Base-by-base conservation (phyloP, 2,113 vertebrate genomes). In the Datnioides undecimradiatus region DNA sequence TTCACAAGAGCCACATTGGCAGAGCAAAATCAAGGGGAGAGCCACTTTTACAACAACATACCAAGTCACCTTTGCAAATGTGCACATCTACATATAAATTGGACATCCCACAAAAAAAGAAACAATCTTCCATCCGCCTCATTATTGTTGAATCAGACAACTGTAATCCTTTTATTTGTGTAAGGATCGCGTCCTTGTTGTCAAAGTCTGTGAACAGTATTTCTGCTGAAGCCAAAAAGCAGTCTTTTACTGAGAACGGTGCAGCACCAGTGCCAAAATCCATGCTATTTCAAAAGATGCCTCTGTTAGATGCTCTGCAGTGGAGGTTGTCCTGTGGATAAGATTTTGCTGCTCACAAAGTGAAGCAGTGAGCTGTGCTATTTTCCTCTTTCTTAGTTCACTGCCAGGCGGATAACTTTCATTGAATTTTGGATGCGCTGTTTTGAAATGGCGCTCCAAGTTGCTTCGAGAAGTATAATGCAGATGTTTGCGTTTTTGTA, bases 91-190 rank as follows among this genome's bases (percentile, higher is more conserved):
- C n/a, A n/a, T n/a, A n/a, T n/a, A n/a, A n/a, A n/a, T n/a, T n/a
- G n/a, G n/a, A n/a, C n/a, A n/a, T n/a, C n/a, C n/a, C n/a, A n/a
- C n/a, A n/a, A n/a, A n/a, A n/a, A n/a, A n/a, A n/a, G n/a, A n/a
- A n/a, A n/a, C n/a, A n/a, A n/a, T 73, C 57, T 14, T 62, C 45
- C 16, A 60, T 60, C 33, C 6, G 3, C 17, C 58, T 63, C 23
- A 31, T 51, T 27, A 62, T 38, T 13, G 9, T 73, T 62, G 16
- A 51, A 62, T 52, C 25, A 14, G 71, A 63, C 34, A 74, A 41
- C n/a, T 52, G 46, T 51, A 73, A 62, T 62, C 43, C 69, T 10
- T 36, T 60, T 29, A 31, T 55, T 58, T 70, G 68, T 45, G 34
- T 71, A 17, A 59, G 0, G 6, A 46, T 71, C 1, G 8, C 11